Conservation (phyloP, 1,140 invertebrate genomes). For the Drosophila subobscura region DNA sequence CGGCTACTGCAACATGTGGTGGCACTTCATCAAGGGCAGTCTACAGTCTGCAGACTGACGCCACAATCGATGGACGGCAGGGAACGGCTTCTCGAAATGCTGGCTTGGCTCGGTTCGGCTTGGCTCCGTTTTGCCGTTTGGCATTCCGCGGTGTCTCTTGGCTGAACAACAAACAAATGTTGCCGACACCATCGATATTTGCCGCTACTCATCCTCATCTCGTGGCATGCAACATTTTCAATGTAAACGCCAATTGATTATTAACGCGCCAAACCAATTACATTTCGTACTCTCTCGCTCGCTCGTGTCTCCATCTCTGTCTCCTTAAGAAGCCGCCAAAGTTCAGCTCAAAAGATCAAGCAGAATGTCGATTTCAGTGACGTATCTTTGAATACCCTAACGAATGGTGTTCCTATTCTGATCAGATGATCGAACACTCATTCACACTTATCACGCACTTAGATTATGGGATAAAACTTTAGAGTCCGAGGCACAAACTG, state of each 20-base stretch:
- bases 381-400: too few species aligned
- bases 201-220: too few species aligned
- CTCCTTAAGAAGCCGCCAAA: slow-evolving; percentile 45
- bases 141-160: slow-evolving; percentile 35
- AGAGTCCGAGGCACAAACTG: too few species aligned
- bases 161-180: slow-evolving; percentile 46
- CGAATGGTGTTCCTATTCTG: too few species aligned
- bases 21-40: slow-evolving; percentile 48
- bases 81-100: slow-evolving; percentile 5
- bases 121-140: slow-evolving; percentile 12
- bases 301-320: too few species aligned
- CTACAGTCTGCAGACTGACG: slow-evolving; percentile 26
- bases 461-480: too few species aligned
- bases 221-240: slow-evolving; percentile 49
- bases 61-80: slow-evolving; percentile 42
- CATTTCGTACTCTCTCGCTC: slow-evolving; percentile 39
- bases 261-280: slow-evolving; percentile 53
- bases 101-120: too few species aligned
- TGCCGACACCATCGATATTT: slow-evolving; percentile 10
- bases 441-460: too few species aligned
- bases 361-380: too few species aligned
- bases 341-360: slow-evolving; percentile 5
- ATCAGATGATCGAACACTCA: too few species aligned
- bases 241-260: slow-evolving; percentile 57
- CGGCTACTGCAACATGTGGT: slow-evolving; percentile 44